Percentiles rank a stretch among this genome's conserved stretches.
phyloP scores from a whole-genome alignment of 2,797 vertebrate species.

The Margarornis squamiger region DNA sequence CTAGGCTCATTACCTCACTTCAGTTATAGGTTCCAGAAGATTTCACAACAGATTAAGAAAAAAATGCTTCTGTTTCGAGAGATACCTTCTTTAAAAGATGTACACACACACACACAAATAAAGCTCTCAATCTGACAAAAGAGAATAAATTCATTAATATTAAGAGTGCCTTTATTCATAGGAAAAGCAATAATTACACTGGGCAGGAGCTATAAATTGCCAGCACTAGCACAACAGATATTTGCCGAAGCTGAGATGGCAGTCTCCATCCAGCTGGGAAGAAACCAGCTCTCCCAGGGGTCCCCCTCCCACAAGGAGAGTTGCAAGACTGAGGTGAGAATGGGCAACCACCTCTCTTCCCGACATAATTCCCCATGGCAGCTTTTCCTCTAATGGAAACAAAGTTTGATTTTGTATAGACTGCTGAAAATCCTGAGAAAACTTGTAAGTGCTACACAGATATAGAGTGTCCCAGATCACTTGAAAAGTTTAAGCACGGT shows the following conservation, averaged over 20 bases:
- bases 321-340: neutral
- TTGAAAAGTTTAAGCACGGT: neutral
- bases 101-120: neutral
- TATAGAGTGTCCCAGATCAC: neutral
- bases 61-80: neutral
- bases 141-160: neutral
- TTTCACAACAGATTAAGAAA: conserved; percentile 17
- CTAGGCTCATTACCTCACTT: conserved; percentile 33
- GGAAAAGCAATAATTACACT: neutral
- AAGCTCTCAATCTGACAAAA: neutral
- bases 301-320: neutral
- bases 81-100: neutral
- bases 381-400: neutral
- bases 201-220: neutral
- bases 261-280: neutral
- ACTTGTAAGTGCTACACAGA: fast-evolving
- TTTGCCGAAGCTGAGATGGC: neutral
- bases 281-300: neutral
- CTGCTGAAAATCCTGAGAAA: neutral
- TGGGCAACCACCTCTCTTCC: neutral
- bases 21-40: neutral
- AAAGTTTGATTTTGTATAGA: neutral
- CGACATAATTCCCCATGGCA: neutral
- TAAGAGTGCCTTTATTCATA: neutral
- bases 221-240: neutral